Base-by-base conservation (phyloP, 1,140 invertebrate genomes). In the Drosophila ogumai region DNA sequence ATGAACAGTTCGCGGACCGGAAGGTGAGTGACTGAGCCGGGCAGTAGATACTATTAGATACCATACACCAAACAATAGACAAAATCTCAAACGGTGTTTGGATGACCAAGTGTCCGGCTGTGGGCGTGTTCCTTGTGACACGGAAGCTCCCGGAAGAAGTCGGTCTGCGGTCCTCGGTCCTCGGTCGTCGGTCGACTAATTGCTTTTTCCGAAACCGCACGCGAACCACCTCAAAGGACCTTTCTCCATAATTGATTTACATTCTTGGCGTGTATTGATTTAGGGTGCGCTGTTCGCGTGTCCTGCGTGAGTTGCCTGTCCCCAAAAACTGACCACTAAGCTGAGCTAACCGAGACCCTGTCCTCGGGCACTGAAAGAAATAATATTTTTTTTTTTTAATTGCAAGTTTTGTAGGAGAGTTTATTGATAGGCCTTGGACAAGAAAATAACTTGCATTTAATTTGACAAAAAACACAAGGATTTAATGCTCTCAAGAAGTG, bases 161-260 rank as follows among this genome's bases (percentile, higher is more conserved):
- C 38, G 32, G 49, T 10, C 47, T 10, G 25, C 25, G 25, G 41
- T 80, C 66, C 41, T 25, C 25, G 25, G 41, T 80, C 66, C 41
- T 25, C 63, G 25, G 40, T 25, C 28, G 50, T 69, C 28, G 58
- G 77, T 85, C 78, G 59, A 50, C 76, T 88, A 88, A 88, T 88
- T 88, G 78, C 63, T 81, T 88, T 82, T 74, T 54, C 49, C 69
- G 46, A 59, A 80, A 60, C 44, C 58, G 22, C 84, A 88, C 85
- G 85, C 85, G 22, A 90, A 40, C 47, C 50, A 34, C 63, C 57
- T 68, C 58, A 47, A 28, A 55, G n/a, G 41, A 50, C 56, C 59
- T 65, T 43, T 52, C 66, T 57, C 63, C 71, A 81, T 90, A 90
- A 90, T 90, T 90, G 85, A 90, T 90, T 90, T 81, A 85, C 85